Conservation (phyloP, 1,140 invertebrate genomes). For the Adoxophyes honmai region DNA sequence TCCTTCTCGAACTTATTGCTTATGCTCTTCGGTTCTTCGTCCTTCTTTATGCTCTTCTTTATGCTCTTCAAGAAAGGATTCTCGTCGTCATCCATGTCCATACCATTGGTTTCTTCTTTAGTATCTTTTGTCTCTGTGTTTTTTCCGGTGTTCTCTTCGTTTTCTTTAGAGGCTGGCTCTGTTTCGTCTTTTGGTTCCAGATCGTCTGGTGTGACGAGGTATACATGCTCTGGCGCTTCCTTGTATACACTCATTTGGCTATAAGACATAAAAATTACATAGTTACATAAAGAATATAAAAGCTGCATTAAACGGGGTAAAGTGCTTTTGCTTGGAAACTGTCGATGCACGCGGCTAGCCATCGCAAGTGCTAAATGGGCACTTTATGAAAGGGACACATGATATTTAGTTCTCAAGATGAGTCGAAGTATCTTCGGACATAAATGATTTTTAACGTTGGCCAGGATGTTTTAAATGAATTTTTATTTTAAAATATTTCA, state of each 20-base stretch:
- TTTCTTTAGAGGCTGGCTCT: background rate
- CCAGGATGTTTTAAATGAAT: too few species aligned
- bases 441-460: too few species aligned
- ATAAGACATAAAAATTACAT: slow-evolving; percentile 18
- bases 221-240: slow-evolving; percentile 33
- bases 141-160: background rate
- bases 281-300: background rate
- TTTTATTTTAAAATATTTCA: too few species aligned
- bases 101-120: background rate
- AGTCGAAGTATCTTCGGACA: too few species aligned
- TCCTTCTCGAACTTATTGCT: slow-evolving; percentile 7
- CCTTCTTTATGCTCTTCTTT: slow-evolving; percentile 2
- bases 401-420: too few species aligned
- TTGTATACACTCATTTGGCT: slow-evolving; percentile 42
- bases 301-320: too few species aligned
- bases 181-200: slow-evolving; percentile 15
- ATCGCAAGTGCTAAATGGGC: too few species aligned
- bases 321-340: too few species aligned
- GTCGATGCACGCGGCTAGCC: too few species aligned
- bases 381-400: too few species aligned
- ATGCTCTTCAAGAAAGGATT: slow-evolving; percentile 3
- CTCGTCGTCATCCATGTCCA: background rate
- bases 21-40: background rate
- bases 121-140: background rate
- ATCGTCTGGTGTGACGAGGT: slow-evolving; percentile 35